Evolutionary conservation across 2,797 vertebrate genomes (phyloP).

Genomic region (Amphiprion clarkii): DNA sequence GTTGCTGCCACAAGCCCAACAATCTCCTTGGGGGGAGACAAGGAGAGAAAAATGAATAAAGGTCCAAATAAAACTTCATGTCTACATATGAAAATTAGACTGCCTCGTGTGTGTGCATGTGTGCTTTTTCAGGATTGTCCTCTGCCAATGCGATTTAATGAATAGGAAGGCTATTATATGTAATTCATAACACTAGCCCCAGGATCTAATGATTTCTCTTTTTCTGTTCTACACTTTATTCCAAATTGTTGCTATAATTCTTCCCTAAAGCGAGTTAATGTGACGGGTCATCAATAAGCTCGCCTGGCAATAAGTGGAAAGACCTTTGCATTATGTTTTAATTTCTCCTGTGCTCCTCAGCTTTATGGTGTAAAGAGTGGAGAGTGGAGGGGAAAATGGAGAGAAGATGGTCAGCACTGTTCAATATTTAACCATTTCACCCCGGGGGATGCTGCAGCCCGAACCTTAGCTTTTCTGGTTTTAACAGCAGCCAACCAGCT

Average conservation of each 20-base stretch:
- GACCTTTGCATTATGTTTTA: constrained; percentile 86
- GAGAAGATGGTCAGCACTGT: constrained; percentile 48
- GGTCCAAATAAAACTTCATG: constrained; percentile 55
- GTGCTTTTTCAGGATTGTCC: constrained; percentile 65
- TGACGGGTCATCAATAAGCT: constrained; percentile 85
- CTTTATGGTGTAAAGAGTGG: constrained; percentile 52
- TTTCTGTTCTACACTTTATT: constrained; percentile 80
- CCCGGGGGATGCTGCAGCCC: constrained; percentile 26
- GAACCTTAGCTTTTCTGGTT: constrained; percentile 56
- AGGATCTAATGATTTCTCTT: constrained; percentile 82
- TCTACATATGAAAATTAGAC: constrained; percentile 66
- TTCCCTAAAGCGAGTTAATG: constrained; percentile 80
- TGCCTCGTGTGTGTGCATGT: constrained; percentile 5
- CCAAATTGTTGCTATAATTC: constrained; percentile 85
- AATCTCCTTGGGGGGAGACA: constrained; percentile 16
- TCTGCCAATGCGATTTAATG: constrained; percentile 78
- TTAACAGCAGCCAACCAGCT: constrained; percentile 51
- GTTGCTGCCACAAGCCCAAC: constrained; percentile 39
- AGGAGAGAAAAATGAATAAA: constrained; percentile 43
- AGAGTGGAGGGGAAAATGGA: constrained; percentile 41
- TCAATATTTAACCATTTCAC: constrained; percentile 76
- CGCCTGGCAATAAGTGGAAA: constrained; percentile 78
- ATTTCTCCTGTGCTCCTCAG: constrained; percentile 74
- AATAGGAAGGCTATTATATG: constrained; percentile 76
- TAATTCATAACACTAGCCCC: constrained; percentile 80